Conservation (phyloP, 2,888 invertebrate species). For the Geotrupes spiniger region DNA sequence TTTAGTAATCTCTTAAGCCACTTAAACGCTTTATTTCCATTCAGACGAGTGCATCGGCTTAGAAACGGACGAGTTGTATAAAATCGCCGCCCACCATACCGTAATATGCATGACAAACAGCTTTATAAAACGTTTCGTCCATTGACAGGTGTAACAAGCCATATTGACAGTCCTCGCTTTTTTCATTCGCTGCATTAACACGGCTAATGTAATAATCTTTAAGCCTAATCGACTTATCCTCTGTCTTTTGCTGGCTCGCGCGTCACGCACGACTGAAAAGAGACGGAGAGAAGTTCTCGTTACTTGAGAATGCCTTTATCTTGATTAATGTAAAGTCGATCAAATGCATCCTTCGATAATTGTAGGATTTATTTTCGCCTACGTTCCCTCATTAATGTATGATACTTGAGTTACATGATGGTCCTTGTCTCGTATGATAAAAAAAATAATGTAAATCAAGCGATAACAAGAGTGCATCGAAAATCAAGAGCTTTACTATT, state of each 20-base stretch:
- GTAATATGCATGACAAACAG: slow-evolving; percentile 34
- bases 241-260: slow-evolving; percentile 3
- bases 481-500: no score
- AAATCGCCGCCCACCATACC: slow-evolving; percentile 28
- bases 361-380: slow-evolving; percentile 24
- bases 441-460: no score
- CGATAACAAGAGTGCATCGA: no score
- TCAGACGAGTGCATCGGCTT: slow-evolving; percentile 7
- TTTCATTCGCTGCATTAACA: slow-evolving; percentile 24
- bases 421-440: no score
- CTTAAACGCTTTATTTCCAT: slow-evolving; percentile 5
- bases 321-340: slow-evolving; percentile 23
- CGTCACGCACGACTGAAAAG: not conserved
- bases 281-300: slow-evolving; percentile 6
- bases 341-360: slow-evolving; percentile 23
- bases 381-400: slow-evolving; percentile 20
- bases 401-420: slow-evolving; percentile 16
- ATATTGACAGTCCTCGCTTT: slow-evolving; percentile 31
- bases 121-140: slow-evolving; percentile 31
- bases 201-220: slow-evolving; percentile 28
- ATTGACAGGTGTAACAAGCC: slow-evolving; percentile 37
- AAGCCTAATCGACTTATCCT: slow-evolving; percentile 23
- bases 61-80: slow-evolving; percentile 6
- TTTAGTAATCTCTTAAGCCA: slow-evolving; percentile 6
- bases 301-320: slow-evolving; percentile 16